phyloP scores from a whole-genome alignment of 1,140 invertebrate genomes.

The Dysdera silvatica region DNA sequence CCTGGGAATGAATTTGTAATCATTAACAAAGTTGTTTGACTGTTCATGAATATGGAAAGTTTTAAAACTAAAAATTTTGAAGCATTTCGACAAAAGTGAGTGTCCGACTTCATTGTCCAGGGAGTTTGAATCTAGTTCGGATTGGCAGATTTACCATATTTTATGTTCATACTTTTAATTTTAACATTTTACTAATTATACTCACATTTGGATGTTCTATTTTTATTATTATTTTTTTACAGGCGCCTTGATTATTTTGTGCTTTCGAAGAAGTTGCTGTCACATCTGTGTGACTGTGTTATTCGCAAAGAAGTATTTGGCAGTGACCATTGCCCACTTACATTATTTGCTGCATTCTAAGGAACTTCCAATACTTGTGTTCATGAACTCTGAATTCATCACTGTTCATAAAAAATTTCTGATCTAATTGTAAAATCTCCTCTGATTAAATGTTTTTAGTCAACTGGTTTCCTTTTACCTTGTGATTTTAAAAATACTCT shows the following conservation, averaged over 20 bases:
- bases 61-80: too few species aligned
- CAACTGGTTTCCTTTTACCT: too few species aligned
- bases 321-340: constrained; percentile 82
- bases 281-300: constrained; percentile 69
- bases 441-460: too few species aligned
- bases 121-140: background rate
- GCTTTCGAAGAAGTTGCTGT: constrained; percentile 65
- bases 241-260: constrained; percentile 94
- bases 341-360: constrained; percentile 43
- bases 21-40: too few species aligned
- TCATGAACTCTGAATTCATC: too few species aligned
- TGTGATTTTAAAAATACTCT: too few species aligned
- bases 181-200: background rate
- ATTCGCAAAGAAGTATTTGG: constrained; percentile 65
- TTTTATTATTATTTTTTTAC: constrained; percentile 43
- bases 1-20: too few species aligned
- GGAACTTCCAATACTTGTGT: background rate
- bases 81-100: too few species aligned
- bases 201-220: background rate
- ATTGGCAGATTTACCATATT: background rate
- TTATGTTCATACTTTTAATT: background rate
- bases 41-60: too few species aligned
- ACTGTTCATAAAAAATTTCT: too few species aligned
- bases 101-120: too few species aligned
- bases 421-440: too few species aligned